Conservation (phyloP, 2,888 invertebrate species). For the Timandra comae region DNA sequence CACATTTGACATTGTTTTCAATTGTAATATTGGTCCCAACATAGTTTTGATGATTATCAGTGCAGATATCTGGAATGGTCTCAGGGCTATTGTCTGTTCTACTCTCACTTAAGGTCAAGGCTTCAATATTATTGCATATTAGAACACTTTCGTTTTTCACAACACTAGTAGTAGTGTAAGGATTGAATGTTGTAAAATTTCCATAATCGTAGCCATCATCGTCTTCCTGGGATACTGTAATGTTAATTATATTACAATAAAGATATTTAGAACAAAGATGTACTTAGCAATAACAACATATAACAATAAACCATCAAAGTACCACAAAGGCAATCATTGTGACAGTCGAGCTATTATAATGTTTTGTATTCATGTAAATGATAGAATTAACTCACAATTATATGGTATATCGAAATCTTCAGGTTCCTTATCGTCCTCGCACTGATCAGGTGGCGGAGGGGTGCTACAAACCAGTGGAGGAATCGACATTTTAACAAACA, state of each 20-base stretch:
- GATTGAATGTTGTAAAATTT: conserved; percentile 45
- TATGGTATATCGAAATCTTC: conserved; percentile 67
- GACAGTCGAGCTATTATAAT: too few species aligned
- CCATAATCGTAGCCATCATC: conserved; percentile 54
- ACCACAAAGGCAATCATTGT: too few species aligned
- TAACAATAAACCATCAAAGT: too few species aligned
- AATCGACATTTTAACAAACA: conserved; percentile 72
- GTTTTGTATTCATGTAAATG: too few species aligned
- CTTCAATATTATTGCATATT: conserved; percentile 14
- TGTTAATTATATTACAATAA: too few species aligned
- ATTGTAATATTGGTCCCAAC: conserved; percentile 19
- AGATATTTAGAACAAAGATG: too few species aligned
- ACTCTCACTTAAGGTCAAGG: conserved; percentile 11
- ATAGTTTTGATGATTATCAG: conserved; percentile 8
- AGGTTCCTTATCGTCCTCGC: conserved; percentile 78
- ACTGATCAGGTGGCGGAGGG: conserved; percentile 80
- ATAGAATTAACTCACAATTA: conserved; percentile 58
- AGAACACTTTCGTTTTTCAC: conserved; percentile 16
- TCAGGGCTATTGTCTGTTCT: conserved; percentile 21
- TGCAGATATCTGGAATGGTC: conserved; percentile 11
- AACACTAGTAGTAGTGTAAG: conserved; percentile 31
- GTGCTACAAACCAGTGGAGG: conserved; percentile 81
- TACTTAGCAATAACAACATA: too few species aligned
- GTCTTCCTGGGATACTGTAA: conserved; percentile 66
- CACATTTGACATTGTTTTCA: conserved; percentile 31